Evolutionary conservation across 2,888 invertebrate species (phyloP), one percentile per base, ranked within the genome.

Genomic region (Steinernema scapterisci): DNA sequence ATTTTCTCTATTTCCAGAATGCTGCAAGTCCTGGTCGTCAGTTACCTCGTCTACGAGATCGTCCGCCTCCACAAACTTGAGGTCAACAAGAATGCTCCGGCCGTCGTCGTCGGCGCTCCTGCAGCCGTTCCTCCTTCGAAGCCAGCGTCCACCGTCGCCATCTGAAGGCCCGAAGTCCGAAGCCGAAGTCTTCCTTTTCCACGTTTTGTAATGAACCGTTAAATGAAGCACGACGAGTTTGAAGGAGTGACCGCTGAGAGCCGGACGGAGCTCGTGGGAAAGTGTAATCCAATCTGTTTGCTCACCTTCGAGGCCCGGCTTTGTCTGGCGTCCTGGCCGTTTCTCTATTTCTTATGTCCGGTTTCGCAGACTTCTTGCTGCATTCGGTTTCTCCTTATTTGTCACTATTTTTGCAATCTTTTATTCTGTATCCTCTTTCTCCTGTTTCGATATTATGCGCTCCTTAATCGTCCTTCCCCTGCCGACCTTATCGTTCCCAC

Each of bases 231-330:
- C 9, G 38, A 9, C 3, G 38, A 38, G 38, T 38, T 38, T 63
- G 27, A 63, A 25, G 31, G 31, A 63, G 63, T 63, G 63, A 63
- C 63, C 63, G 63, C 31, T 5, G 52, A 21, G 23, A 9, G 38
- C 38, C 38, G 48, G 48, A 5, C 19, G n/a, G 6, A 5, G 25
- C 3, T 63, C 63, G 63, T 63, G 63, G 63, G 63, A 63, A 38
- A 25, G 31, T 31, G 63, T 63, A 63, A 63, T 63, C 63, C 31
- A 25, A 63, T 63, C 63, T 63, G 63, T 31, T 63, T 25, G 63
- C 63, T 9, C 63, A 31, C 23, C 54, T 25, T 54, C 19, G 16
- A n/a, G 27, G 38, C 13, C 23, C 11, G 21, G n/a, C 63, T 21
- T 16, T 31, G 7, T 13, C 54, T 54, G 19, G 13, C 25, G 16